Evolutionary conservation across 2,888 invertebrate species (phyloP), one percentile per base, ranked within the genome.

Genomic region (Plebejus anna): DNA sequence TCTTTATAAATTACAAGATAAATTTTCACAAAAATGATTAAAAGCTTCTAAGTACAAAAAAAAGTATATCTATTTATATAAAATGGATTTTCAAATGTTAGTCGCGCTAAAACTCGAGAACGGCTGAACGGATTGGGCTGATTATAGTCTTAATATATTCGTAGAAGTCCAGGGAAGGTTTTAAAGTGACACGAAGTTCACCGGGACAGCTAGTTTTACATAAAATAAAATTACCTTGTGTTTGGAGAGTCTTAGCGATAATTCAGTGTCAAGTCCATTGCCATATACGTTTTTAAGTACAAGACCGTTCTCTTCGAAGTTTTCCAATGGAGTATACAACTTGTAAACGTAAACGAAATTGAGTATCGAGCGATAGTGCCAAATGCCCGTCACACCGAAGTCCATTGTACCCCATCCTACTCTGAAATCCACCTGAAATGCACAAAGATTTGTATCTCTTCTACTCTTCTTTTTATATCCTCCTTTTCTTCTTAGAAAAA

Each of bases 291-390:
- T 94, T 85, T 97, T 97, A 0, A 96, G 94, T 0, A 97, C 96
- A 9, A 96, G 91, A 0, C 97, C 97, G 82, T 96, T 97, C 84
- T 97, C 96, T 83, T 97, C 96, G 80, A 97, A 96, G 4, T 96
- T 96, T 82, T 96, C 95, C n/a, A 97, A 87, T 0, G 97, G 97
- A 0, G 97, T 97, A 84, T 95, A 97, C 66, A 97, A 88, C 81
- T 96, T 95, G 87, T 97, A 97, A 0, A 96, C 95, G 86, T 97
- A 97, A 79, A 97, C 96, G 80, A 97, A 97, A 87, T 97, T 96
- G 13, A 95, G 95, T 28, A 96, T 85, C 75, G 88, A 94, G 13
- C 85, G 92, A 88, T 95, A 96, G 83, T 95, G 96, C 96, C 97
- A 97, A 70, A 96, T 96, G 70, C 97, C 97, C 0, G 96, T 95